These are phyloP conservation scores for Ptychochromis oligacanthus DNA, from an alignment of 2,113 vertebrate genomes.

Conservation along the genomic window DNA sequence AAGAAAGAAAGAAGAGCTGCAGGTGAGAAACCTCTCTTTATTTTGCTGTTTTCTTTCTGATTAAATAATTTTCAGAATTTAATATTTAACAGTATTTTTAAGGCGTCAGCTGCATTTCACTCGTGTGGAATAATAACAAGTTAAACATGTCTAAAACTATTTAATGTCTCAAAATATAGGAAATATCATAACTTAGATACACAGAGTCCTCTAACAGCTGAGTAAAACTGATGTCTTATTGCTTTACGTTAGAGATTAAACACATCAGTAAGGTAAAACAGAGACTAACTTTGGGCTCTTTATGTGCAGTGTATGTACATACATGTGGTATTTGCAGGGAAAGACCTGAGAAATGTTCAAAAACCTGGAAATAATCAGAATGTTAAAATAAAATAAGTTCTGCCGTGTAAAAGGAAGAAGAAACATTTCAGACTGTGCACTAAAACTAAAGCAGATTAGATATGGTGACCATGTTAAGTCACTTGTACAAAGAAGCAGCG, in stretches of 20 bases:
- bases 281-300: neutral
- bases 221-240: neutral
- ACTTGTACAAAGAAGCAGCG: neutral
- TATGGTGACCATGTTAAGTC: too few species aligned
- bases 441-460: too few species aligned
- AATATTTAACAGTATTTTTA: neutral
- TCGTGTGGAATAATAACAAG: neutral
- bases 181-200: neutral
- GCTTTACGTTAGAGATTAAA: neutral
- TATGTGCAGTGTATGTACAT: neutral
- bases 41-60: neutral
- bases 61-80: neutral
- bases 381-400: too few species aligned
- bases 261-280: neutral
- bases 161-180: neutral
- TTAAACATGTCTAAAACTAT: accelerated
- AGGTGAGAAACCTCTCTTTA: conserved; percentile 3
- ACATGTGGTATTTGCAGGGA: too few species aligned
- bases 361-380: too few species aligned
- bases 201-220: neutral
- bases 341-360: too few species aligned
- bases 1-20: neutral
- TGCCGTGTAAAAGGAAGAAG: too few species aligned
- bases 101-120: neutral
- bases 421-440: too few species aligned